Percentiles rank a stretch among this genome's conserved stretches.
Conservation (phyloP, 2,797 vertebrate genomes). For the Cuculus canorus region DNA sequence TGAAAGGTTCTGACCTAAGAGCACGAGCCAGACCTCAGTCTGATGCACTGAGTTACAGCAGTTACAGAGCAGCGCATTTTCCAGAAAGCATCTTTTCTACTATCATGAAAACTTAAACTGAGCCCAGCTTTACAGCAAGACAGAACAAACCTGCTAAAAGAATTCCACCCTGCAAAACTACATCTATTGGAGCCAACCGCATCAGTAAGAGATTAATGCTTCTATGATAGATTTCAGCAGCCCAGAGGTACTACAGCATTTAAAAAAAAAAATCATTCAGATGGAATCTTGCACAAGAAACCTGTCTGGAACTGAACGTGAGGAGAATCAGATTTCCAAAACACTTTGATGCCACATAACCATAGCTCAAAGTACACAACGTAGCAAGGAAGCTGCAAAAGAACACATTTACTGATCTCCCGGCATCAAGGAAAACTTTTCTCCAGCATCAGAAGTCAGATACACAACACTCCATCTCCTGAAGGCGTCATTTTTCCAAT, state of each 20-base stretch:
- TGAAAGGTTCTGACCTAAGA: not conserved
- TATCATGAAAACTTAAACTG: not conserved
- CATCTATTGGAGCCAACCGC: not conserved
- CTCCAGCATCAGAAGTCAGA: not conserved
- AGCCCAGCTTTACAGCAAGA: not conserved
- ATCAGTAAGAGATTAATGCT: not conserved
- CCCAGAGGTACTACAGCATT: not conserved
- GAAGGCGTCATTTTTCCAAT: not conserved
- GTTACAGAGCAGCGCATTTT: not conserved
- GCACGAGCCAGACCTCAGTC: not conserved
- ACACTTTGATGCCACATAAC: not conserved
- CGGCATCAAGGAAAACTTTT: not conserved
- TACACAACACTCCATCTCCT: not conserved
- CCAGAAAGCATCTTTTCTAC: not conserved
- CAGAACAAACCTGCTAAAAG: not conserved
- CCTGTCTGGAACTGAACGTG: not conserved
- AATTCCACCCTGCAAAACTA: not conserved
- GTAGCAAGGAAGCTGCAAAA: not conserved
- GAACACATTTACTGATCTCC: not conserved
- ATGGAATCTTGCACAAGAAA: not conserved
- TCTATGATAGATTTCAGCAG: not conserved
- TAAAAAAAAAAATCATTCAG: not conserved
- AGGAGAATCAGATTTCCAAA: constrained; percentile 9
- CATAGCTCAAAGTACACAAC: not conserved
- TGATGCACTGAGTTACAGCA: not conserved